Percentiles rank a stretch among this genome's conserved stretches.
phyloP scores from a whole-genome alignment of 2,888 invertebrate species.

The Patella caerulea region DNA sequence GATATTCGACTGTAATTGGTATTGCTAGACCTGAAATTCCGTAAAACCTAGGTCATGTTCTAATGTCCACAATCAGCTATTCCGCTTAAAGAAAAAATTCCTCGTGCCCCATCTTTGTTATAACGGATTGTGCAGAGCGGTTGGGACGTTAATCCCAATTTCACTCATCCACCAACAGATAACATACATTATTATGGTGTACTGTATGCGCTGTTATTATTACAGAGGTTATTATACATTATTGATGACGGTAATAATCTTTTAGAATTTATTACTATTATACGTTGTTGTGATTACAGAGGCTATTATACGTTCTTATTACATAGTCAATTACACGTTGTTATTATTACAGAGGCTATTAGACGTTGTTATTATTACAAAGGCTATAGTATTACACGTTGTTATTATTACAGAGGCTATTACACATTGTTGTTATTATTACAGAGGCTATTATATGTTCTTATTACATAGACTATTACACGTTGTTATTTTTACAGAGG shows the following conservation, averaged over 20 bases:
- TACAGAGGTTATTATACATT: neutral
- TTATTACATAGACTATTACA: neutral
- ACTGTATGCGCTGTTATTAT: neutral
- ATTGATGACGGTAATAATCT: too few relatives aligned
- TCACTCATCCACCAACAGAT: too few relatives aligned
- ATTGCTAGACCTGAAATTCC: too few relatives aligned
- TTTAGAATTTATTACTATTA: neutral
- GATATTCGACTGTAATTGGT: too few relatives aligned
- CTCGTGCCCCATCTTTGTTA: too few relatives aligned
- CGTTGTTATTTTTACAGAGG: neutral
- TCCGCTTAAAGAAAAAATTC: too few relatives aligned
- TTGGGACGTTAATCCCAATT: too few relatives aligned
- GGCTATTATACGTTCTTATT: neutral
- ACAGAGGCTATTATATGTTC: constrained; percentile 26
- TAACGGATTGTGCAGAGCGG: too few relatives aligned
- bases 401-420: neutral
- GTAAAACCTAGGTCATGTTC: too few relatives aligned
- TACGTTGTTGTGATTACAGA: neutral
- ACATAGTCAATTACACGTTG: neutral
- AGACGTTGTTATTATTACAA: neutral
- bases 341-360: constrained; percentile 24
- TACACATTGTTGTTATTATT: neutral
- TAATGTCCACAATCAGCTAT: too few relatives aligned
- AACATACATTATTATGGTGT: neutral
- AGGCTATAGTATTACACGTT: neutral